These are phyloP conservation scores for Schizopygopsis malacanthus DNA, from an alignment of 2,797 vertebrate genomes.

Conservation along the genomic window DNA sequence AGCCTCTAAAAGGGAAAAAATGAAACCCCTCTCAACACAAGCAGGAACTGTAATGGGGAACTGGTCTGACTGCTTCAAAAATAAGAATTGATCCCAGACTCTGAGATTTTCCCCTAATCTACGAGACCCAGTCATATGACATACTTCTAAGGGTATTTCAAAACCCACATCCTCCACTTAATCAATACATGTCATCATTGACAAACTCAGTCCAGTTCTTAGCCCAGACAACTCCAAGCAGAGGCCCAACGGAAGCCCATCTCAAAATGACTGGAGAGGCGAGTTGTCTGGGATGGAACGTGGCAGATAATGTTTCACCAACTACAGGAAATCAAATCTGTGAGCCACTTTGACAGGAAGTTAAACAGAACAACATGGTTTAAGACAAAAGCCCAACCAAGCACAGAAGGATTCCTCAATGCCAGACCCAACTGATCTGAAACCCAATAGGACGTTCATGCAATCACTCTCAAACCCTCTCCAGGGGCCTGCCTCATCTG, in stretches of 20 bases:
- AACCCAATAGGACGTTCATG: constrained; percentile 43
- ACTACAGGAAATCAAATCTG: constrained; percentile 74
- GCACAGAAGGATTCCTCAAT: constrained; percentile 47
- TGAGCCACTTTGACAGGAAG: constrained; percentile 74
- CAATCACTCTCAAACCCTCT: constrained; percentile 49
- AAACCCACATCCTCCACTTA: constrained; percentile 47
- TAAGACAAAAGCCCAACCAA: constrained; percentile 63
- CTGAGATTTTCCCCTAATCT: constrained; percentile 55
- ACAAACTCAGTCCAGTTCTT: constrained; percentile 18
- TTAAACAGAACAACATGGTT: constrained; percentile 72
- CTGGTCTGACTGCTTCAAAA: constrained; percentile 64
- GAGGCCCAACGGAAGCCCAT: background rate
- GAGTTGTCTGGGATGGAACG: background rate
- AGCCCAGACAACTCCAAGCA: constrained; percentile 6
- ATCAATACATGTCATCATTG: constrained; percentile 20
- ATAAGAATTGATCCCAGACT: constrained; percentile 63
- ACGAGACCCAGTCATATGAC: constrained; percentile 39
- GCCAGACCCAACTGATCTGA: constrained; percentile 50
- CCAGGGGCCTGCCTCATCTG: constrained; percentile 38
- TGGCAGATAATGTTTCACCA: constrained; percentile 66
- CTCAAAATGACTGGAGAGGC: constrained; percentile 11
- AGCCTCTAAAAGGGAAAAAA: background rate
- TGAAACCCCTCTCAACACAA: background rate
- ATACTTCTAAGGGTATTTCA: constrained; percentile 26
- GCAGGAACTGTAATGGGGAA: constrained; percentile 57